These are phyloP conservation scores for Drosophila oshimai DNA, from an alignment of 1,140 invertebrate genomes.

Conservation along the genomic window DNA sequence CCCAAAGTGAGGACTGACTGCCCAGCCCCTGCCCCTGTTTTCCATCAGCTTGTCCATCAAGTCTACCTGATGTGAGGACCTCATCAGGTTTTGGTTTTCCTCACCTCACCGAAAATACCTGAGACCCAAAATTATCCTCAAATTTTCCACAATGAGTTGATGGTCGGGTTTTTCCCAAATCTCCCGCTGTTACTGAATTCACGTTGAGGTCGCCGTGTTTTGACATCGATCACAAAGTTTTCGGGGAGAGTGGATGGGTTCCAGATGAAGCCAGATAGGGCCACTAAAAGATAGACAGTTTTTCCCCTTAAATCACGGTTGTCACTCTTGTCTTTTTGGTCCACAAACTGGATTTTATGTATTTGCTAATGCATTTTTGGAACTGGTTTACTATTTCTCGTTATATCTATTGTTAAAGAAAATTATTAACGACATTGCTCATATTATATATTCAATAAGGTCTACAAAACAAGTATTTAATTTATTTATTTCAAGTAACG, in stretches of 20 bases:
- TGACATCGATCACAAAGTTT: slow-evolving; percentile 43
- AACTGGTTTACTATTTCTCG: background rate
- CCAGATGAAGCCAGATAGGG: slow-evolving; percentile 2
- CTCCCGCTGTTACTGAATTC: background rate
- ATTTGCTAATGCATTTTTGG: background rate
- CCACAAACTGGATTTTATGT: no score
- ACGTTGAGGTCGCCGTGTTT: slow-evolving; percentile 46
- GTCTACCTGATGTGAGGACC: slow-evolving; percentile 41
- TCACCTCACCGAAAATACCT: slow-evolving; percentile 7
- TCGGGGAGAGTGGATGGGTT: slow-evolving; percentile 3
- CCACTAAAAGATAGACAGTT: background rate
- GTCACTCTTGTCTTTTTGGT: background rate
- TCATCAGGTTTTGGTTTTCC: slow-evolving; percentile 28
- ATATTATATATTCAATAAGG: background rate
- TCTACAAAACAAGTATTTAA: background rate
- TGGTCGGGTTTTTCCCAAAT: slow-evolving; percentile 50
- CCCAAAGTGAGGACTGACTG: slow-evolving; percentile 45
- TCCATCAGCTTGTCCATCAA: slow-evolving; percentile 4
- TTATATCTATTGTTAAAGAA: background rate
- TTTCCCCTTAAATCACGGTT: background rate
- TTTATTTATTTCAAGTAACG: no score
- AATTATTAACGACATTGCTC: no score
- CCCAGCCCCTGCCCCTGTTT: background rate
- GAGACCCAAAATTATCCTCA: slow-evolving; percentile 50
- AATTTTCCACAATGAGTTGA: slow-evolving; percentile 74